Conservation (phyloP, 2,888 invertebrate species). For the Anorthoa munda region DNA sequence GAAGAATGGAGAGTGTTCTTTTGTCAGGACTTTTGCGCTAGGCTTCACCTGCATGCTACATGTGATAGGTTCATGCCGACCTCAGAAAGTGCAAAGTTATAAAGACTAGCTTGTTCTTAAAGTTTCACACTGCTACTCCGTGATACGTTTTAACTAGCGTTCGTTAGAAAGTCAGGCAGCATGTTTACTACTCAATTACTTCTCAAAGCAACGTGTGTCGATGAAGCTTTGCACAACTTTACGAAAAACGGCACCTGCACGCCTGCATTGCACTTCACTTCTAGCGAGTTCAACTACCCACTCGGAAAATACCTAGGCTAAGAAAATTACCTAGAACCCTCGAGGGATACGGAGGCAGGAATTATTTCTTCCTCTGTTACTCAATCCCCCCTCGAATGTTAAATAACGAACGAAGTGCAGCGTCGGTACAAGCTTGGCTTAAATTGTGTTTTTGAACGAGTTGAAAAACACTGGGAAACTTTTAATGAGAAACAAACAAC, state of each 20-base stretch:
- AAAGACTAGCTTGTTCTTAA: constrained; percentile 25
- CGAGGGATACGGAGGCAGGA: constrained; percentile 9
- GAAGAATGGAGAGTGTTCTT: not conserved
- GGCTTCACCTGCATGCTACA: not conserved
- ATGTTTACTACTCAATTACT: constrained; percentile 63
- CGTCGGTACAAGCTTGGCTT: constrained; percentile 17
- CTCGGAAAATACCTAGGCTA: constrained; percentile 35
- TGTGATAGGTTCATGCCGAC: not conserved
- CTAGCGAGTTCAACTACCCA: constrained; percentile 23
- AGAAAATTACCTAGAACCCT: constrained; percentile 39
- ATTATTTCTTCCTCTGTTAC: constrained; percentile 51
- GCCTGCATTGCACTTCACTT: constrained; percentile 31
- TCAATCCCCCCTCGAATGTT: constrained; percentile 44
- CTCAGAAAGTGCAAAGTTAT: constrained; percentile 10
- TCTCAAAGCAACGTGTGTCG: constrained; percentile 55
- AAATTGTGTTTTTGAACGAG: constrained; percentile 14
- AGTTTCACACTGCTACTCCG: constrained; percentile 13
- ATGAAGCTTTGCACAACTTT: constrained; percentile 51
- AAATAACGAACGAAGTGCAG: constrained; percentile 44
- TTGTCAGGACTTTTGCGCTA: no score
- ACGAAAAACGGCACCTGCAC: constrained; percentile 37
- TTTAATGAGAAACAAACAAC: constrained; percentile 56
- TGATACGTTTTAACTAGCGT: constrained; percentile 50
- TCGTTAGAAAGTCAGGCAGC: constrained; percentile 50
- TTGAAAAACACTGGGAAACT: constrained; percentile 41